These are phyloP conservation scores for Neolamprologus fasciatus DNA, from an alignment of 2,113 vertebrate species.

Conservation along the genomic window DNA sequence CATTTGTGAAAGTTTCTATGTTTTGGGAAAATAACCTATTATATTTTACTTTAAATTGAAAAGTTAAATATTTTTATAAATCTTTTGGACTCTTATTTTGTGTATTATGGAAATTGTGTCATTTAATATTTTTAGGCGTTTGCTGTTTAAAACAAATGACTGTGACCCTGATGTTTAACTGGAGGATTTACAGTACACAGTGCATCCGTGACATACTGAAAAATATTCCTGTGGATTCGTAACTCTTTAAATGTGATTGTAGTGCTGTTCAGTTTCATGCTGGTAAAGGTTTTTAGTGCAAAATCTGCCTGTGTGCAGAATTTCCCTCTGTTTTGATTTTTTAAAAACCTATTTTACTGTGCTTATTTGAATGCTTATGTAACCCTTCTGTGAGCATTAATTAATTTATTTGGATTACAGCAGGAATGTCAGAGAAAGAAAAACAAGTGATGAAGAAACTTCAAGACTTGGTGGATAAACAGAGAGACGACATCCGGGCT, in stretches of 20 bases:
- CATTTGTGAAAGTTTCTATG: not conserved
- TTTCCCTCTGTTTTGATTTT: not conserved
- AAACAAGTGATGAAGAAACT: constrained; percentile 83
- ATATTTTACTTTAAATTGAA: not conserved
- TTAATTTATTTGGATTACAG: not conserved
- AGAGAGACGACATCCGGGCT: constrained; percentile 85
- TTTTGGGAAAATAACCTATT: not conserved
- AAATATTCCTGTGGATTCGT: not conserved
- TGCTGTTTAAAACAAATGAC: not conserved
- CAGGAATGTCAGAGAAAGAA: constrained; percentile 85
- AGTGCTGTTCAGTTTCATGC: not conserved
- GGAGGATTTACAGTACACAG: not conserved
- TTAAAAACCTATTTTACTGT: not conserved
- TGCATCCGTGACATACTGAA: not conserved
- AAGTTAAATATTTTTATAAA: not conserved
- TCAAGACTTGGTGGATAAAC: constrained; percentile 85
- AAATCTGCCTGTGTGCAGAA: not conserved
- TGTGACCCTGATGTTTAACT: not conserved
- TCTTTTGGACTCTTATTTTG: not conserved
- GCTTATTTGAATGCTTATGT: not conserved
- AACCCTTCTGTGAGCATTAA: not conserved
- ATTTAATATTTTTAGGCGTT: not conserved
- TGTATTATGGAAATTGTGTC: not conserved
- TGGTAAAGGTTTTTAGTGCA: not conserved
- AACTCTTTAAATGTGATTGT: not conserved